Evolutionary conservation across 2,797 vertebrate species (phyloP), one percentile per base, ranked within the genome.

Genomic region (Yasuhikotakia modesta): DNA sequence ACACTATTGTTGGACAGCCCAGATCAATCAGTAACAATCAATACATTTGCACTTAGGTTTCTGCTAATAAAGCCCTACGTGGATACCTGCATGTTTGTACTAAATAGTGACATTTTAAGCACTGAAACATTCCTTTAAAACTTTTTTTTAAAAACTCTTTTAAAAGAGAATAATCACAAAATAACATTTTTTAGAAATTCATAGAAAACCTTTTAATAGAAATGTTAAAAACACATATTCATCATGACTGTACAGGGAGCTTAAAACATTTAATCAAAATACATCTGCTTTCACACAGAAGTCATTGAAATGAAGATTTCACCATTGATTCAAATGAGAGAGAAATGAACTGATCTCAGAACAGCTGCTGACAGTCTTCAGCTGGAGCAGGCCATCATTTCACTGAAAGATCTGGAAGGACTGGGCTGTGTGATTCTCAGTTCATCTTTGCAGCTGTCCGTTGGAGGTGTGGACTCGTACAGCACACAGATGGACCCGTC

Each of bases 401-500:
- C 89, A 39, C 35, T 39, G 83, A 87, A 92, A 27, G 81, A 86
- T 86, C 91, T 90, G 79, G 91, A 87, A 14, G 89, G 89, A 78
- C 89, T 91, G 30, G 89, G 76, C 78, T 86, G 89, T 76, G 87
- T 87, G 8, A 70, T 84, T 69, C 89, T 87, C 87, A 91, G 89
- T 83, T 89, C 82, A 24, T 91, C 89, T 84, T 90, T 92, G 80
- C 91, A 93, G 83, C 87, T 86, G 81, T 92, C 90, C 60, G 86
- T 50, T 7, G 83, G 80, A 48, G 87, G 88, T 2, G 85, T 79
- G 5, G 89, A 87, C 69, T 93, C 90, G 0, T 93, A 94, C 7
- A 94, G 91, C 65, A 91, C 92, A n/a, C 92, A 92, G 78, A 94
- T 92, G 27, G 93, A 93, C 14, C 93, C 93, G 0, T 92, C 89